A percentile compares a stretch with the other conserved stretches of the same genome.
Conservation (phyloP, 2,888 invertebrate genomes). For the Drosophila ezoana region DNA sequence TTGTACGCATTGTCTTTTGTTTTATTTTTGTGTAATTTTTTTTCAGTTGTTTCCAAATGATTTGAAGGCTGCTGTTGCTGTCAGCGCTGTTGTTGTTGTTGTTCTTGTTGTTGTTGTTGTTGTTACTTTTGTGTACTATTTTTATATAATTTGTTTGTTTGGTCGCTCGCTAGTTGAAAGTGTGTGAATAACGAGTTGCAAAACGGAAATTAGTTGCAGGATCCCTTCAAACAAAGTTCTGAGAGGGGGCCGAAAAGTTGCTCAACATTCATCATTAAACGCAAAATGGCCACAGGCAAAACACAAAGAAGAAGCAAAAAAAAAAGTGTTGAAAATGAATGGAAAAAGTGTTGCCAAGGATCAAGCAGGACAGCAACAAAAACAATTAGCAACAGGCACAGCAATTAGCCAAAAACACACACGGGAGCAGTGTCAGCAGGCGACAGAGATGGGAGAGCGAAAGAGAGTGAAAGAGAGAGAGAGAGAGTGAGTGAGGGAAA, state of each 20-base stretch:
- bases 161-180: conserved; percentile 13
- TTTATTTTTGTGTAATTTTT: conserved; percentile 47
- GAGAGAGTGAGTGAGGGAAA: background rate
- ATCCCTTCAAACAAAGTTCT: conserved; percentile 6
- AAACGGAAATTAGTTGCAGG: conserved; percentile 75
- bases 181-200: conserved; percentile 65
- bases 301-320: conserved; percentile 23
- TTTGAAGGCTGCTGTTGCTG: conserved; percentile 41
- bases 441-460: too few species aligned
- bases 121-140: conserved; percentile 54
- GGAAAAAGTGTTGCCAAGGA: conserved; percentile 50
- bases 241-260: conserved; percentile 29
- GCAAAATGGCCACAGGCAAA: conserved; percentile 34
- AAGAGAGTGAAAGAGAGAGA: background rate
- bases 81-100: conserved; percentile 34
- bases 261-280: conserved; percentile 56
- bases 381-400: conserved; percentile 77
- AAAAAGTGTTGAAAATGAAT: conserved; percentile 41
- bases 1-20: conserved; percentile 72
- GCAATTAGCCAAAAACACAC: conserved; percentile 63
- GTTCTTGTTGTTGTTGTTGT: conserved; percentile 15
- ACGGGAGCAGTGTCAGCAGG: conserved; percentile 12
- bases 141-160: conserved; percentile 66
- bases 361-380: conserved; percentile 52
- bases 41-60: conserved; percentile 29